phyloP scores from a whole-genome alignment of 2,888 invertebrate genomes.

The Drosophila stalkeri region DNA sequence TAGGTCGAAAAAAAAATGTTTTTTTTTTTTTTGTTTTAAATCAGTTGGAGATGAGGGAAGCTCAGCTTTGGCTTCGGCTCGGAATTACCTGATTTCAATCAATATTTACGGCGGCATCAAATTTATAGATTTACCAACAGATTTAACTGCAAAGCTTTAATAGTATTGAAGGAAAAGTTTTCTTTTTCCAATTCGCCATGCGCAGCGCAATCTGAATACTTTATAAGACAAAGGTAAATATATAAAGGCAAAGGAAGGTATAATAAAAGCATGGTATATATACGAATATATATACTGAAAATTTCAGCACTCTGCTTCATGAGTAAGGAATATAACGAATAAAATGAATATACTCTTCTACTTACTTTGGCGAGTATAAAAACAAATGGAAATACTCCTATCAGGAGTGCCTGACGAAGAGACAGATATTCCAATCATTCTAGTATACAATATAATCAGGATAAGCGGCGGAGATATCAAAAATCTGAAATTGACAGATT shows the following conservation, averaged over 20 bases:
- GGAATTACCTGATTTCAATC: background rate
- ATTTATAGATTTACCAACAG: background rate
- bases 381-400: background rate
- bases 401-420: background rate
- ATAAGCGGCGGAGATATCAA: too few relatives aligned
- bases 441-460: too few relatives aligned
- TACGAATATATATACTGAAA: background rate
- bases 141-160: background rate
- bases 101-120: background rate
- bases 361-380: background rate
- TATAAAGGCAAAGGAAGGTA: too few relatives aligned
- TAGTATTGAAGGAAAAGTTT: background rate
- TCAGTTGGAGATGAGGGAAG: background rate
- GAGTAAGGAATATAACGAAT: background rate
- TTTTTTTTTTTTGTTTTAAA: too few relatives aligned
- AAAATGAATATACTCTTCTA: background rate
- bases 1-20: background rate
- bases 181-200: background rate
- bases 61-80: background rate
- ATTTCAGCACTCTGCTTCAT: background rate
- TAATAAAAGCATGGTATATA: background rate
- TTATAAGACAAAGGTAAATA: background rate
- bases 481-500: background rate
- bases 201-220: background rate
- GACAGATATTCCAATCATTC: too few relatives aligned